A percentile compares a stretch with the other conserved stretches of the same genome.
These are phyloP conservation scores for Megamerina dolium DNA, from an alignment of 2,888 invertebrate genomes.

Conservation along the genomic window DNA sequence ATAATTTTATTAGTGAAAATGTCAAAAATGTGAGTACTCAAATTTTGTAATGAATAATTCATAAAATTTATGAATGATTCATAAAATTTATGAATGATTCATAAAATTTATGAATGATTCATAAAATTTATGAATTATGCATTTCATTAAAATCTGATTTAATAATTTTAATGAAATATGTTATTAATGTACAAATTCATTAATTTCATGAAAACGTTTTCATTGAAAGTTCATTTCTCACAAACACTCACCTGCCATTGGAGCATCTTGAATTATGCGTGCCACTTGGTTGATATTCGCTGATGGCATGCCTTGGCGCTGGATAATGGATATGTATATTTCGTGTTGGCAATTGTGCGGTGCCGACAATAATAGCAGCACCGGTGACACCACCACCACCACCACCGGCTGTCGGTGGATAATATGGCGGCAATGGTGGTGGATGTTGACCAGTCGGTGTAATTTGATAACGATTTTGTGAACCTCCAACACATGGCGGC, in stretches of 20 bases:
- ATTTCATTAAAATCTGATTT: too few relatives aligned
- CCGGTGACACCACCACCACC: constrained; percentile 4
- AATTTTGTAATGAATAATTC: too few relatives aligned
- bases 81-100: too few relatives aligned
- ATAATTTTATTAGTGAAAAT: background rate
- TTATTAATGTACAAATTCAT: too few relatives aligned
- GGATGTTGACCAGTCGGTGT: constrained; percentile 48
- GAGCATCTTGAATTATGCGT: constrained; percentile 42
- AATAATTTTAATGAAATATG: too few relatives aligned
- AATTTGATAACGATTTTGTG: constrained; percentile 48
- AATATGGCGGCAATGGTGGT: constrained; percentile 46
- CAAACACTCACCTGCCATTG: constrained; percentile 41
- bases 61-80: too few relatives aligned
- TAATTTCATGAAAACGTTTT: too few relatives aligned
- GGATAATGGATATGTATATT: constrained; percentile 49
- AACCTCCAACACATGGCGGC: constrained; percentile 33
- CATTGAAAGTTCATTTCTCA: too few relatives aligned
- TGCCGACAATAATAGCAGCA: constrained; percentile 15
- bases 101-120: too few relatives aligned
- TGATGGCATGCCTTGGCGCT: constrained; percentile 45
- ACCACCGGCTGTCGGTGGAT: constrained; percentile 29
- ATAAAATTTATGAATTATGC: too few relatives aligned
- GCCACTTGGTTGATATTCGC: constrained; percentile 47
- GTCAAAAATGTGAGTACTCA: too few relatives aligned
- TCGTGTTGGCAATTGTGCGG: constrained; percentile 33